Conservation (phyloP, 2,888 invertebrate species). For the Meta bourneti region DNA sequence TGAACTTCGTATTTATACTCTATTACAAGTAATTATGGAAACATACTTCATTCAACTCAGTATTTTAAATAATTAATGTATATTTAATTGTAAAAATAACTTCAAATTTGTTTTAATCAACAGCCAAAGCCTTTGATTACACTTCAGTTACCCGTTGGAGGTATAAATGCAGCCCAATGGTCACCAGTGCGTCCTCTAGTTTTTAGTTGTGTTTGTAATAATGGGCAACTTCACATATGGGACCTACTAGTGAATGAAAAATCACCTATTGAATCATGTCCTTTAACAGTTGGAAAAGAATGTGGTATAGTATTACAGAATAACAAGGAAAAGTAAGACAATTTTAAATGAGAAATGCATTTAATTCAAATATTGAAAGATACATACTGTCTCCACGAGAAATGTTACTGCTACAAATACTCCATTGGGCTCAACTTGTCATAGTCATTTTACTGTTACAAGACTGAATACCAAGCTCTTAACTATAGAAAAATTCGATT, state of each 20-base stretch:
- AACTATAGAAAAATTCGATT: too few species aligned
- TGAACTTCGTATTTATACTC: slow-evolving; percentile 81
- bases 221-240: slow-evolving; percentile 68
- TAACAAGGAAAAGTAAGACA: slow-evolving; percentile 65
- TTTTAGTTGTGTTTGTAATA: slow-evolving; percentile 51
- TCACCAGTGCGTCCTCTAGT: slow-evolving; percentile 70
- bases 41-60: neutral
- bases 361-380: too few species aligned
- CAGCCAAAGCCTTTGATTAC: slow-evolving; percentile 69
- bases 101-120: neutral
- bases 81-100: neutral
- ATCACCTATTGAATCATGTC: slow-evolving; percentile 44
- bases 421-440: too few species aligned
- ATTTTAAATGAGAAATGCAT: too few species aligned
- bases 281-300: slow-evolving; percentile 27
- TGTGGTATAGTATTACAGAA: slow-evolving; percentile 47
- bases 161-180: slow-evolving; percentile 69
- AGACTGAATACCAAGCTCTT: too few species aligned
- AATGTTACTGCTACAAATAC: too few species aligned
- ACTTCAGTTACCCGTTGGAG: slow-evolving; percentile 52
- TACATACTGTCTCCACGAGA: too few species aligned
- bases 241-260: slow-evolving; percentile 55
- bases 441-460: too few species aligned
- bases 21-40: slow-evolving; percentile 79
- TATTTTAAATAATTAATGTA: neutral